Percentiles rank a stretch among this genome's conserved stretches.
phyloP scores from a whole-genome alignment of 2,113 vertebrate species.

The Dipodomys merriami region DNA sequence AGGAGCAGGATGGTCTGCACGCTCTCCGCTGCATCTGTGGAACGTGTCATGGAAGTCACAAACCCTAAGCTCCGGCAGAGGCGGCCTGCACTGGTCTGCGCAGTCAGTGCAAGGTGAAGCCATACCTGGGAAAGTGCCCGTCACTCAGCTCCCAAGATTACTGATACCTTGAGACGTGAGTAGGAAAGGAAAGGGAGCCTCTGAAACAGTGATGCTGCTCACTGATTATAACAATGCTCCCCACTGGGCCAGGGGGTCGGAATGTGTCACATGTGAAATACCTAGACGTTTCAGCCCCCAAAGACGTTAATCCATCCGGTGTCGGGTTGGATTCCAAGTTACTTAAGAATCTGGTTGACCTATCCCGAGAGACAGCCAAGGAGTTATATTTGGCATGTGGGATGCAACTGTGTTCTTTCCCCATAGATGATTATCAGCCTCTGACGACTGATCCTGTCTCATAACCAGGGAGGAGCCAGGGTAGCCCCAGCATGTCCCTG shows the following conservation, averaged over 20 bases:
- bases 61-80: fast-evolving
- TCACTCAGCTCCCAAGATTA: fast-evolving
- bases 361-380: background rate
- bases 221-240: background rate
- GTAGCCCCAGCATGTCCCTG: fast-evolving
- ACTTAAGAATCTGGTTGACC: background rate
- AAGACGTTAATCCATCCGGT: background rate
- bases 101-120: fast-evolving
- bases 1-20: fast-evolving
- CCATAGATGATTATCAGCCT: background rate
- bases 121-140: background rate
- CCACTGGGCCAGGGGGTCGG: background rate
- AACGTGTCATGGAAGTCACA: background rate
- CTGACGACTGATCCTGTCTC: background rate
- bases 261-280: background rate
- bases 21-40: background rate
- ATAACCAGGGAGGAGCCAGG: background rate
- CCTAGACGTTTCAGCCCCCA: background rate
- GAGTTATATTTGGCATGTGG: fast-evolving
- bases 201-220: background rate
- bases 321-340: too few relatives aligned
- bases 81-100: fast-evolving
- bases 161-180: too few relatives aligned
- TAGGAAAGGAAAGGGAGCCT: background rate
- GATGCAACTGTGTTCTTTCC: fast-evolving